Evolutionary conservation across 2,888 invertebrate species (phyloP).

Genomic region (Acleris cristana): DNA sequence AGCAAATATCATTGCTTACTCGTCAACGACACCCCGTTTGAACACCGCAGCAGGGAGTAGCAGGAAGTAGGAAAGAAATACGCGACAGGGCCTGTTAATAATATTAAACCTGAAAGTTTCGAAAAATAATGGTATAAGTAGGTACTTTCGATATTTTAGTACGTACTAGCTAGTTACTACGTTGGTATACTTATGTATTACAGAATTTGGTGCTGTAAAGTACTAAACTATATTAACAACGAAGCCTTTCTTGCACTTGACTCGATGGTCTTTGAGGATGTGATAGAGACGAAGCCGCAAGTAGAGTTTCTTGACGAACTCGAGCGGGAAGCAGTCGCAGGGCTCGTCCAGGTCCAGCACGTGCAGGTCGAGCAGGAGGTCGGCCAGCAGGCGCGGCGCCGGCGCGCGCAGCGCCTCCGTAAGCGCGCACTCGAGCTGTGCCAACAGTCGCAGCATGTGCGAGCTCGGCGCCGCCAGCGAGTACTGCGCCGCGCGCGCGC

Average conservation of each 20-base stretch:
- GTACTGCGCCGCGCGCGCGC: background rate
- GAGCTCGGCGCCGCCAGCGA: background rate
- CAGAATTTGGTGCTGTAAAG: slow-evolving; percentile 1
- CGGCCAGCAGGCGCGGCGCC: background rate
- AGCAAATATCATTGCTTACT: no score
- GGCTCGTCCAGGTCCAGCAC: slow-evolving; percentile 26
- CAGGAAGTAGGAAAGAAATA: no score
- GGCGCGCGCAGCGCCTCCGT: background rate
- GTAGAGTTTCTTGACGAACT: slow-evolving; percentile 24
- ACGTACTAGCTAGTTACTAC: no score
- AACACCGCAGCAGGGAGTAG: no score
- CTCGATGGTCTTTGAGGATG: slow-evolving; percentile 10
- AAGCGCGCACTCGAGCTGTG: slow-evolving; percentile 11
- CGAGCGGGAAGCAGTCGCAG: slow-evolving; percentile 31
- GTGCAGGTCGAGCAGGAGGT: slow-evolving; percentile 29
- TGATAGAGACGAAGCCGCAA: slow-evolving; percentile 21
- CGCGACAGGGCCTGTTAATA: no score
- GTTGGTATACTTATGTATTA: background rate
- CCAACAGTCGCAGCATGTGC: slow-evolving; percentile 14
- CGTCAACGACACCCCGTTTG: no score
- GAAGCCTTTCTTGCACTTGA: background rate
- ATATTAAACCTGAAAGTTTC: no score
- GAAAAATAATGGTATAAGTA: no score
- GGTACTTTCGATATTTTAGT: no score
- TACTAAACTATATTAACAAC: background rate